A percentile compares a stretch with the other conserved stretches of the same genome.
Evolutionary conservation across 1,140 invertebrate species (phyloP).

Genomic region (Danaus melanippus): DNA sequence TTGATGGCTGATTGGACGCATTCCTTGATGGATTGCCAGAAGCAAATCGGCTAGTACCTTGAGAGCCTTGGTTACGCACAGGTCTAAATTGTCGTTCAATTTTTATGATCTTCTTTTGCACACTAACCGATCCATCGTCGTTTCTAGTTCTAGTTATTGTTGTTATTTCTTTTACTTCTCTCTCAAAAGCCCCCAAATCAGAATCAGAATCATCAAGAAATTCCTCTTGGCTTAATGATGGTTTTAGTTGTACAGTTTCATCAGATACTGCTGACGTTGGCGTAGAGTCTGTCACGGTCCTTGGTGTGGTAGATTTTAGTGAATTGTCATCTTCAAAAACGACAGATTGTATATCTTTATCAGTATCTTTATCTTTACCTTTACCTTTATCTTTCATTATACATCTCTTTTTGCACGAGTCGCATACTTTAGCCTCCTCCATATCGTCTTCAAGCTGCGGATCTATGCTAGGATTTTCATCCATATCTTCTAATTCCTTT

Average conservation of each 20-base stretch:
- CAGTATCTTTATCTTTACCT: slow-evolving; percentile 6
- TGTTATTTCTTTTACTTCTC: slow-evolving; percentile 37
- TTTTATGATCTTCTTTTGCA: slow-evolving; percentile 40
- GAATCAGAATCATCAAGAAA: slow-evolving; percentile 14
- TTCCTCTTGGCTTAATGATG: neutral
- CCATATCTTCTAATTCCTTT: neutral
- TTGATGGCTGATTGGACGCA: slow-evolving; percentile 16
- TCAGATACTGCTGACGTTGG: neutral
- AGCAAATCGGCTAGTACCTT: slow-evolving; percentile 7
- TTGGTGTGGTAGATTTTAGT: neutral
- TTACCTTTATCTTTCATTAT: slow-evolving; percentile 5
- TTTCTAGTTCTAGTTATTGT: slow-evolving; percentile 36
- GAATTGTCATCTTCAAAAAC: slow-evolving; percentile 1
- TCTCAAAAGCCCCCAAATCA: slow-evolving; percentile 36
- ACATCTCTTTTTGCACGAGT: slow-evolving; percentile 23
- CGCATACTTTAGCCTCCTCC: slow-evolving; percentile 18
- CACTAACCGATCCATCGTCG: slow-evolving; percentile 37
- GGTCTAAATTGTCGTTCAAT: slow-evolving; percentile 33
- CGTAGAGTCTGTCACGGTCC: neutral
- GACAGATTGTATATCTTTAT: slow-evolving; percentile 12
- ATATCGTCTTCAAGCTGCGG: slow-evolving; percentile 13
- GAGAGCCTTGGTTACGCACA: slow-evolving; percentile 13
- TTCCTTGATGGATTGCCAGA: slow-evolving; percentile 16
- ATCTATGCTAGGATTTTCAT: neutral
- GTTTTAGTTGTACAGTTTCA: neutral